Percentiles rank a stretch among this genome's conserved stretches.
Conservation (phyloP, 2,113 vertebrate genomes). For the Choloepus hoffmanni region DNA sequence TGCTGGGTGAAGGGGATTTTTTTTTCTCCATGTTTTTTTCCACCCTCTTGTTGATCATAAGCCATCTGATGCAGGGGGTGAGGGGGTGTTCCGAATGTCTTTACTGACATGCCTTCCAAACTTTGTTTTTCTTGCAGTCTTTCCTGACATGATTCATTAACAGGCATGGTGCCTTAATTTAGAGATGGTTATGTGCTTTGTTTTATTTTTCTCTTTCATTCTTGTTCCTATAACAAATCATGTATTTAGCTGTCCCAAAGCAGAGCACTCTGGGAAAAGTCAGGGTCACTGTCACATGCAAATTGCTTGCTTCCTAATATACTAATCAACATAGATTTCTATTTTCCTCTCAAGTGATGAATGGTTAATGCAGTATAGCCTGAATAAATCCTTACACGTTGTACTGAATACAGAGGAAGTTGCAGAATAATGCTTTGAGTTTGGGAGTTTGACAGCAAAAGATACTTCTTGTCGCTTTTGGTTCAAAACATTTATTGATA, state of each 20-base stretch:
- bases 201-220: background rate
- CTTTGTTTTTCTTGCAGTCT: conserved; percentile 65
- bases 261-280: background rate
- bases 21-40: background rate
- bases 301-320: conserved; percentile 51
- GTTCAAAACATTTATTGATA: conserved; percentile 44
- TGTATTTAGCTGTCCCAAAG: background rate
- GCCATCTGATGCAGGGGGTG: conserved; percentile 65
- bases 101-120: conserved; percentile 72
- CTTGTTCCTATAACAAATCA: conserved; percentile 36
- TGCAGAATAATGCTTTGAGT: background rate
- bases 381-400: background rate
- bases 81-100: conserved; percentile 74
- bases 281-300: background rate
- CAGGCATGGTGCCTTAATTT: conserved; percentile 68
- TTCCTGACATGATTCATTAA: conserved; percentile 73
- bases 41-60: conserved; percentile 15
- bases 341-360: conserved; percentile 31
- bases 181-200: conserved; percentile 9
- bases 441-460: conserved; percentile 35
- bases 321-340: background rate
- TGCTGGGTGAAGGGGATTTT: background rate
- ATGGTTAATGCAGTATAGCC: conserved; percentile 46
- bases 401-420: conserved; percentile 34
- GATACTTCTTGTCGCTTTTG: conserved; percentile 23